Evolutionary conservation across 2,113 vertebrate species (phyloP).

Genomic region (Bubalus kerabau): DNA sequence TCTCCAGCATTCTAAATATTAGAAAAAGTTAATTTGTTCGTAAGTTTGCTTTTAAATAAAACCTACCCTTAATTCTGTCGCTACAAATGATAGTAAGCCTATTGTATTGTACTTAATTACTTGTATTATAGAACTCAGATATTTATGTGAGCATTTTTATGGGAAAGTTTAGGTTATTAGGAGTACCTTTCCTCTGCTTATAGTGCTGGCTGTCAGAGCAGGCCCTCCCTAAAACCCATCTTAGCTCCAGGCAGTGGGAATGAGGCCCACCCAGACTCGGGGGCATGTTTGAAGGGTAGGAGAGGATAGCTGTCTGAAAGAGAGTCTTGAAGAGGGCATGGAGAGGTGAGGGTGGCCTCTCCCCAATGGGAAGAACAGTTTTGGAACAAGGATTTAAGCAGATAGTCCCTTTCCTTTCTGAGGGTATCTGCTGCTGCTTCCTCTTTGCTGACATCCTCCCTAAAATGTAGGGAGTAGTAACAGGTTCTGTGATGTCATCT

Average conservation of each 20-base stretch:
- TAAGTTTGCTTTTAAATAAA: neutral
- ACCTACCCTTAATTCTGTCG: neutral
- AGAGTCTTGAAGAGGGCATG: neutral
- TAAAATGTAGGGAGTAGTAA: neutral
- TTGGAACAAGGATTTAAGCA: neutral
- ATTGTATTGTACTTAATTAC: neutral
- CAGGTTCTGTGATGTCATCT: slow-evolving; percentile 31
- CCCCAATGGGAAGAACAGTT: neutral
- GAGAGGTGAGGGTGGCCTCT: neutral
- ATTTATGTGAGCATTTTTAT: slow-evolving; percentile 29
- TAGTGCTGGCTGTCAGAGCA: neutral
- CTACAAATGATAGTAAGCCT: neutral
- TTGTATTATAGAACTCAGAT: neutral
- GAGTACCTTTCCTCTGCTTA: neutral
- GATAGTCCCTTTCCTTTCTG: neutral
- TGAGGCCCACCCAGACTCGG: neutral
- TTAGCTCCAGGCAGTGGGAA: neutral
- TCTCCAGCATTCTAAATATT: neutral
- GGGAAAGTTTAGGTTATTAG: neutral
- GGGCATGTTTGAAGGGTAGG: neutral
- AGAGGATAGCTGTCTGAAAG: neutral
- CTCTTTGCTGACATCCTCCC: neutral
- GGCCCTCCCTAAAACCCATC: neutral
- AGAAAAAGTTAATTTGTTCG: slow-evolving; percentile 9
- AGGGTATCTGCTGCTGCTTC: neutral